Base-by-base conservation (phyloP, 2,797 vertebrate genomes). In the Trematomus bernacchii region DNA sequence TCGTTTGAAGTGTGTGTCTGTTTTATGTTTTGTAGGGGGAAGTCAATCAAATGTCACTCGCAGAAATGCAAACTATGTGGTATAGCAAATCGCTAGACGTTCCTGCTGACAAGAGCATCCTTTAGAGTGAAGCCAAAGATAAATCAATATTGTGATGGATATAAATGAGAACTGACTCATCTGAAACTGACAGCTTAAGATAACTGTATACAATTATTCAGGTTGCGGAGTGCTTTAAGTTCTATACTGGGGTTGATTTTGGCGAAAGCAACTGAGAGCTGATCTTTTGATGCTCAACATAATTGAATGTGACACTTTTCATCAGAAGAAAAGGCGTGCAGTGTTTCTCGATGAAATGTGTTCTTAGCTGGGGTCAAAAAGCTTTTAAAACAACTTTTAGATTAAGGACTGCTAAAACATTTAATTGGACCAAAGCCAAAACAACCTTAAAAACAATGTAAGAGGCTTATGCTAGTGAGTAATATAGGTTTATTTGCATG, bases 1-100 rank as follows among this genome's bases (percentile, higher is more conserved):
- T 89, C 51, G 19, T 64, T 50, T 16, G 12, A 60, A 78, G 62
- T 42, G 7, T 57, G 23, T 54, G 71, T 79, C 79, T 77, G 76
- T 79, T 87, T 80, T 76, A 64, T 87, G 69, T 88, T 83, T 71
- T 40, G 68, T 53, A 27, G 51, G 52, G 3, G 62, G 59, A 59
- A 73, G 69, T 62, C 74, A 65, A 84, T 69, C 53, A 75, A 73
- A 83, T 69, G 75, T 74, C 76, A 75, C 55, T 59, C 50, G 66
- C 71, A 74, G 46, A 85, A 77, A 75, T 64, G 42, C 23, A 42
- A 85, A 73, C 70, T 43, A 47, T 77, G 67, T 52, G 33, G 42
- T 63, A 60, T 71, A 51, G 52, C 18, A 66, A 70, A 60, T 37
- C 19, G 44, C 21, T 4, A 16, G 11, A 52, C 69, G 46, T 33